A percentile compares a stretch with the other conserved stretches of the same genome.
Conservation (phyloP, 92 coral and sea anemone genomes). For the Zoanthus solanderi region DNA sequence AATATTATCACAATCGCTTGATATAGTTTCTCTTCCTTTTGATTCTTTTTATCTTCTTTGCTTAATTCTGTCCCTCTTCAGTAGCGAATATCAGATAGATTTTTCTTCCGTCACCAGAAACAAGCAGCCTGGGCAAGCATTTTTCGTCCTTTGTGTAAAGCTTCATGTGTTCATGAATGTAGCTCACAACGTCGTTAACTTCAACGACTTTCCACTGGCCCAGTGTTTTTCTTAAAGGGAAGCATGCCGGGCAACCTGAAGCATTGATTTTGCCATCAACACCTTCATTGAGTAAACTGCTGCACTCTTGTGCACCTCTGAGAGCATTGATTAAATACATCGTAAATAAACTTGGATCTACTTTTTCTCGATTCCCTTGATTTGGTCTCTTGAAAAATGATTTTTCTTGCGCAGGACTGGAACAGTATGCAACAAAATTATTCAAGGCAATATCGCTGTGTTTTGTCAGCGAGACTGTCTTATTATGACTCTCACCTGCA, state of each 20-base stretch:
- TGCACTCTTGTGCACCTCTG: not conserved
- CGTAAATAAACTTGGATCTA: not conserved
- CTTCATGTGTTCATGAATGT: conserved; percentile 1
- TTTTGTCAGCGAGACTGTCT: not conserved
- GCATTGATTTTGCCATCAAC: not conserved
- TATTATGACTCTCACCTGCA: not conserved
- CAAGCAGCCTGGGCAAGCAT: conserved; percentile 1
- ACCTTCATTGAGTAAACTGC: not conserved
- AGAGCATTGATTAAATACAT: not conserved
- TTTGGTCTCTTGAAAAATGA: not conserved
- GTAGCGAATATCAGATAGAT: not conserved
- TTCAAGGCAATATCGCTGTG: not conserved
- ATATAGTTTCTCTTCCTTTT: no score
- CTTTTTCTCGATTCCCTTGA: not conserved
- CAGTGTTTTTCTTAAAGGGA: not conserved
- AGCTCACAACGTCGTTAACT: conserved; percentile 12
- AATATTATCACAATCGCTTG: no score
- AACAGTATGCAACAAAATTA: conserved; percentile 13
- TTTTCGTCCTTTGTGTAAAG: not conserved
- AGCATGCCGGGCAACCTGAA: not conserved
- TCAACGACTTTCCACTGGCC: not conserved
- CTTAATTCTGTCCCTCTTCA: not conserved
- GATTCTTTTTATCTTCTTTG: no score
- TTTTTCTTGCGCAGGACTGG: not conserved
- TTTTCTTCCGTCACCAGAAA: not conserved